Conservation (phyloP, 2,888 invertebrate species). For the Oscheius sp. region DNA sequence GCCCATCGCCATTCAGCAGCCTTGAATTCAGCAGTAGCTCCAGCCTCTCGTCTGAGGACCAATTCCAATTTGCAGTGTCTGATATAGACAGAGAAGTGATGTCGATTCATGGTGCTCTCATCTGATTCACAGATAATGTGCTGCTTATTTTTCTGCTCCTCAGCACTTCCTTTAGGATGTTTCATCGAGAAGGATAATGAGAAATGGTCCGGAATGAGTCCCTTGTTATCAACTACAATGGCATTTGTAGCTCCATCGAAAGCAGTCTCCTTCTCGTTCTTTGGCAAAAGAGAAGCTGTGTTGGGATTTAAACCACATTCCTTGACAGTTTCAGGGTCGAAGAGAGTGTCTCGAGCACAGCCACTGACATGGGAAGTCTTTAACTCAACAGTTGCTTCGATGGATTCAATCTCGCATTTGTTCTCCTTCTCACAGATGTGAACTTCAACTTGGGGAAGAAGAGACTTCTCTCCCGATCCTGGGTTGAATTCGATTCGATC, state of each 20-base stretch:
- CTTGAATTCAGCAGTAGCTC: slow-evolving; percentile 74
- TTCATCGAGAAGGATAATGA: slow-evolving; percentile 93
- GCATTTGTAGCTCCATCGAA: slow-evolving; percentile 34
- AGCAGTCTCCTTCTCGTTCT: slow-evolving; percentile 16
- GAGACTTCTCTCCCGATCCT: slow-evolving; percentile 81
- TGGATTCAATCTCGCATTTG: slow-evolving; percentile 59
- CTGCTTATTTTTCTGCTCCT: slow-evolving; percentile 90
- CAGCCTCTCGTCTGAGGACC: slow-evolving; percentile 83
- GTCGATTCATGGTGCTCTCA: slow-evolving; percentile 97
- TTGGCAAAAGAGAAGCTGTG: slow-evolving; percentile 2
- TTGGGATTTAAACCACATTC: slow-evolving; percentile 30
- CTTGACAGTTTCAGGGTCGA: slow-evolving; percentile 69
- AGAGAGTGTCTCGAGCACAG: slow-evolving; percentile 90
- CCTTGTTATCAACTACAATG: slow-evolving; percentile 29
- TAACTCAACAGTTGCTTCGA: slow-evolving; percentile 76
- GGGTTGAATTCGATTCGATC: slow-evolving; percentile 84
- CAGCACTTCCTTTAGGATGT: slow-evolving; percentile 79
- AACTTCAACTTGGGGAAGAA: slow-evolving; percentile 73
- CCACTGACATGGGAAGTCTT: slow-evolving; percentile 89
- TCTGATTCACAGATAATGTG: slow-evolving; percentile 96
- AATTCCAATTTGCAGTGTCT: slow-evolving; percentile 95
- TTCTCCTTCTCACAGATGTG: slow-evolving; percentile 42
- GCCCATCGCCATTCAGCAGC: slow-evolving; percentile 99
- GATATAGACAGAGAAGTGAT: slow-evolving; percentile 95
- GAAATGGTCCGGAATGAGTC: slow-evolving; percentile 77